Percentiles rank a stretch among this genome's conserved stretches.
Evolutionary conservation across 2,888 invertebrate genomes (phyloP).

Genomic region (Papilio elwesi): DNA sequence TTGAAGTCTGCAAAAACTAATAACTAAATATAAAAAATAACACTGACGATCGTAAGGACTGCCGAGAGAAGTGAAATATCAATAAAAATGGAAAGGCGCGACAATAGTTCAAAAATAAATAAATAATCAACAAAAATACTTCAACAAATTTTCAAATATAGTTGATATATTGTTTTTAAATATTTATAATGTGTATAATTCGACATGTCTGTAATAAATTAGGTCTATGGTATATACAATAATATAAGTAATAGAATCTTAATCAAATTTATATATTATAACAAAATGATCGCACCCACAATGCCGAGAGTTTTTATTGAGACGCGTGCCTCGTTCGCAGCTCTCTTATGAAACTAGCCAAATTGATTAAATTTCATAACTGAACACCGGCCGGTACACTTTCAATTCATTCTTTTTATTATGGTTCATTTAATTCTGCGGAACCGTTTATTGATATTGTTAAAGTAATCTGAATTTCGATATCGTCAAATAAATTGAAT

Average conservation of each 20-base stretch:
- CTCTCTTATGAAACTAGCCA: constrained; percentile 64
- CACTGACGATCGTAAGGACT: too few relatives aligned
- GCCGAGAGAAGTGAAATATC: too few relatives aligned
- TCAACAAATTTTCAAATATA: too few relatives aligned
- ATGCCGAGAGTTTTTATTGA: constrained; percentile 62
- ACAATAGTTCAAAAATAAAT: too few relatives aligned
- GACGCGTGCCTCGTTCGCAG: constrained; percentile 65
- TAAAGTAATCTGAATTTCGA: constrained; percentile 30
- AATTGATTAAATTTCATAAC: constrained; percentile 76
- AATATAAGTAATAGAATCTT: constrained; percentile 70
- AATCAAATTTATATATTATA: constrained; percentile 78
- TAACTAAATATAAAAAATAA: too few relatives aligned
- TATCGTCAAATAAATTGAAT: constrained; percentile 13
- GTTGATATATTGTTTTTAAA: neutral
- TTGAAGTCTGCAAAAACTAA: neutral
- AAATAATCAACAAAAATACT: too few relatives aligned
- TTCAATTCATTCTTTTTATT: constrained; percentile 49
- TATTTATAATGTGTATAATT: neutral
- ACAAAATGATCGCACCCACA: constrained; percentile 67
- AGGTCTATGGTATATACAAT: constrained; percentile 50
- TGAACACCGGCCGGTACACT: constrained; percentile 57
- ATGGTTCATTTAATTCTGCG: constrained; percentile 33
- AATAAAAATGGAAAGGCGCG: too few relatives aligned
- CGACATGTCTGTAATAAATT: constrained; percentile 25
- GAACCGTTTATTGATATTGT: constrained; percentile 38